Percentiles rank a stretch among this genome's conserved stretches.
phyloP scores from a whole-genome alignment of 2,113 vertebrate species.

The Pituophis catenifer region DNA sequence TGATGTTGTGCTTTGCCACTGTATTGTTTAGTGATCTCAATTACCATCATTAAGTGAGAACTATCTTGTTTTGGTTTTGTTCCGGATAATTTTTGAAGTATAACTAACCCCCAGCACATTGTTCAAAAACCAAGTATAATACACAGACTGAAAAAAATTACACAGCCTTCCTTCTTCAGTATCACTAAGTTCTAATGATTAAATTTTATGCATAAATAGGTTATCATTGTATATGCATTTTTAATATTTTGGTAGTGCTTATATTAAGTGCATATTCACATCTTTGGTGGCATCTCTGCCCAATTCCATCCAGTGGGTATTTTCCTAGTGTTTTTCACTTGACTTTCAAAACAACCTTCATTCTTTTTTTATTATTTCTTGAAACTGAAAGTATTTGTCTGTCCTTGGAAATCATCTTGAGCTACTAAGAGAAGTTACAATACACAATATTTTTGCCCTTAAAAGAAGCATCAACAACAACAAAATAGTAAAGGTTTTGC shows the following conservation, averaged over 20 bases:
- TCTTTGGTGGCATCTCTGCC: neutral
- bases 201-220: neutral
- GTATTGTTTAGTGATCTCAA: neutral
- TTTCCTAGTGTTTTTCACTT: neutral
- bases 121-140: neutral
- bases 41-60: neutral
- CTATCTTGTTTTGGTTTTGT: neutral
- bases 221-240: neutral
- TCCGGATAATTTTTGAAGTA: neutral
- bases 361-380: neutral
- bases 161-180: neutral
- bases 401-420: constrained; percentile 13
- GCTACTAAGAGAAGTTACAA: neutral
- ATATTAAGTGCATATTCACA: neutral
- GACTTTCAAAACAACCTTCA: neutral
- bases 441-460: constrained; percentile 14
- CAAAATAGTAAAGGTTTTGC: constrained; percentile 11
- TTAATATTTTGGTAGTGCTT: neutral
- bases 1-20: neutral
- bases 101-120: neutral
- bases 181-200: neutral
- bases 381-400: neutral
- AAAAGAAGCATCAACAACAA: constrained; percentile 16
- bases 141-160: neutral
- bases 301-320: neutral